Conservation (phyloP, 2,797 vertebrate species). For the Varecia variegata region DNA sequence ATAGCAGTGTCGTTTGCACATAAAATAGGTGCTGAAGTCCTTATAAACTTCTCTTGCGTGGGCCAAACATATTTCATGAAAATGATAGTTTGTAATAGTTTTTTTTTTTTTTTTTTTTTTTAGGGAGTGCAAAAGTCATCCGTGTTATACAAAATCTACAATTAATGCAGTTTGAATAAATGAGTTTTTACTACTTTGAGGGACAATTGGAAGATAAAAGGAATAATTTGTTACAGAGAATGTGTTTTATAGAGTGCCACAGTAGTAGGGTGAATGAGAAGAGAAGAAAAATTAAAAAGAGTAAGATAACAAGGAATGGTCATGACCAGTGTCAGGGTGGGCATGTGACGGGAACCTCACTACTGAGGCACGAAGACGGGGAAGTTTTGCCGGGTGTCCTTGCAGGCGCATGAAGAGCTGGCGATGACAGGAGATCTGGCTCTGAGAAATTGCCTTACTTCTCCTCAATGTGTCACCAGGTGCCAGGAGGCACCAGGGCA, state of each 20-base stretch:
- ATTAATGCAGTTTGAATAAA: background rate
- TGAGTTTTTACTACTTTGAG: background rate
- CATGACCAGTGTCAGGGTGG: background rate
- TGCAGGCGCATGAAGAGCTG: background rate
- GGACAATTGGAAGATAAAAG: background rate
- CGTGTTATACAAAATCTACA: too few relatives aligned
- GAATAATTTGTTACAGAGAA: background rate
- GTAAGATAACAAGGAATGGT: background rate
- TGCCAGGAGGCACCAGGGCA: background rate
- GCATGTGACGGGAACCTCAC: fast-evolving
- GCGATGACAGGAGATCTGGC: background rate
- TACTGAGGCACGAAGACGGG: fast-evolving
- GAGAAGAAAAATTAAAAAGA: background rate
- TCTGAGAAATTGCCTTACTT: background rate
- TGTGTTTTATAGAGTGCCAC: background rate
- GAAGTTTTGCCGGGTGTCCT: background rate
- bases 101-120: background rate
- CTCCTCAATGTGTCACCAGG: background rate
- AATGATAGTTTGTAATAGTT: background rate
- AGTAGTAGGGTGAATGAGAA: background rate
- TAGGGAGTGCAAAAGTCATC: background rate
- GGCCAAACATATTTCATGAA: background rate
- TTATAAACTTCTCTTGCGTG: background rate
- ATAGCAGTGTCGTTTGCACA: background rate
- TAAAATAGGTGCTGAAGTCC: background rate